Base-by-base conservation (phyloP, 2,113 vertebrate genomes). In the Channa argus region DNA sequence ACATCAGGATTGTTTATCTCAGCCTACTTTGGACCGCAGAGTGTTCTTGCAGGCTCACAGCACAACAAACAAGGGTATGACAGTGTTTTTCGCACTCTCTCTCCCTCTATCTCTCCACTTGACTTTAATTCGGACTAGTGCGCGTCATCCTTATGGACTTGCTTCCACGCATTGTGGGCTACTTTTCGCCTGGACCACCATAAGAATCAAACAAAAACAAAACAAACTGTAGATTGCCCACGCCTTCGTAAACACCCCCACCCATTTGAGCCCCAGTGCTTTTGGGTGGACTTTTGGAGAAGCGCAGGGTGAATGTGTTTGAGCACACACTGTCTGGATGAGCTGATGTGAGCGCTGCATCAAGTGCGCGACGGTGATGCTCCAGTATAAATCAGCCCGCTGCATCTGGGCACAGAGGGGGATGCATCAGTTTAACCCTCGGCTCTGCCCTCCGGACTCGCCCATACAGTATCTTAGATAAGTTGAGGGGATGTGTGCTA, bases 371-470 rank as follows among this genome's bases (percentile, higher is more conserved):
- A 70, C 36, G 82, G 78, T 88, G 89, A 88, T 88, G 86, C 86
- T 87, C 81, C 82, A 0, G 73, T 82, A 81, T 84, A 81, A 88
- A 91, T 68, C 80, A 86, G 81, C 68, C 85, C 79, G 79, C 88
- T 79, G 85, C 88, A 68, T 86, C 87, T 83, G 86, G 88, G 86
- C 85, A 80, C 86, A 80, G 78, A 87, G 83, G 84, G 77, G 68
- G 85, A 89, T 64, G 88, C 85, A 81, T 77, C 90, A 89, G 83
- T 86, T 90, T 74, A 86, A 88, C 84, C 87, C 88, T 84, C 83
- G 85, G 79, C 71, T 88, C 87, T 88, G 83, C 89, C 86, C 90
- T 87, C 77, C 86, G 86, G 89, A 91, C 86, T 87, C 89, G 87
- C 86, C 85, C 90, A 72, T 79, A 55, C 83, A 75, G 64, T 60